Evolutionary conservation across 2,113 vertebrate species (phyloP).

Genomic region (Ageneiosus marmoratus): DNA sequence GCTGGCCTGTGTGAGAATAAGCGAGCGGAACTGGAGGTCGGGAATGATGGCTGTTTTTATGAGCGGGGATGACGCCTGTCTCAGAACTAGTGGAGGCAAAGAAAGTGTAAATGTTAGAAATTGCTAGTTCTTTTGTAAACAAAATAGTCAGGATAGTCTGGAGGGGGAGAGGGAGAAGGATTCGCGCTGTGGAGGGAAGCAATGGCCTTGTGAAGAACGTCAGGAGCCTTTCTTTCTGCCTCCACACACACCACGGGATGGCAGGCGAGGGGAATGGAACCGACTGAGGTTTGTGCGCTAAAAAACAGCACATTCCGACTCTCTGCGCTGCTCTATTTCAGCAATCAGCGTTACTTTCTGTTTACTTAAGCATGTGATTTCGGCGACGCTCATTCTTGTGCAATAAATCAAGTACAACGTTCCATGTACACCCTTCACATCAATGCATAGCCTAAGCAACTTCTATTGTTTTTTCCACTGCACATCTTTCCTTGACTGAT

Average conservation of each 20-base stretch:
- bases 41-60: conserved; percentile 26
- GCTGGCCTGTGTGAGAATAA: conserved; percentile 14
- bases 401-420: conserved; percentile 34
- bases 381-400: conserved; percentile 4
- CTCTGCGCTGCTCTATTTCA: background rate
- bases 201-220: conserved; percentile 60
- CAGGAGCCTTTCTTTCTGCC: conserved; percentile 59
- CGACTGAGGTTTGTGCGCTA: conserved; percentile 9
- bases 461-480: background rate
- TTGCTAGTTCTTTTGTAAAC: background rate
- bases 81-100: conserved; percentile 31
- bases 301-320: background rate
- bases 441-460: conserved; percentile 1
- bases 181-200: conserved; percentile 52
- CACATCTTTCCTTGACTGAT: conserved; percentile 65
- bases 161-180: conserved; percentile 55
- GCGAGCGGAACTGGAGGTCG: conserved; percentile 22
- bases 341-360: background rate
- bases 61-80: conserved; percentile 27
- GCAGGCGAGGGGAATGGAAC: conserved; percentile 50
- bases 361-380: conserved; percentile 23
- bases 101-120: background rate
- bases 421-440: conserved; percentile 29
- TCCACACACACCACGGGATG: conserved; percentile 46
- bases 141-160: background rate